A percentile compares a stretch with the other conserved stretches of the same genome.
Conservation (phyloP, 2,797 vertebrate genomes). For the Danio tinwini region DNA sequence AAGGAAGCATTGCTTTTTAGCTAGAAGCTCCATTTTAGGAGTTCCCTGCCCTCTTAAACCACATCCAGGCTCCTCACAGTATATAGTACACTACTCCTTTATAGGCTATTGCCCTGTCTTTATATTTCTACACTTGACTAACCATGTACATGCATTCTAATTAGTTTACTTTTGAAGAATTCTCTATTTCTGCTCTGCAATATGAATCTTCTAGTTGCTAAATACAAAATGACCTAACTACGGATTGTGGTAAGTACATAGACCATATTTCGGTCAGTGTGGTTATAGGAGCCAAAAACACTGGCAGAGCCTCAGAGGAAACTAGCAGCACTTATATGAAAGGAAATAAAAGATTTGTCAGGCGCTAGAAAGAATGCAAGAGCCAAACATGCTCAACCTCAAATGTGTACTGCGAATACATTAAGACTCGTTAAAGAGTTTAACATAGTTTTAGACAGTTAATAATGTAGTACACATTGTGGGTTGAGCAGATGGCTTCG, state of each 20-base stretch:
- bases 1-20: constrained; percentile 25
- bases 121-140: not conserved
- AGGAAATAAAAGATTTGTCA: constrained; percentile 22
- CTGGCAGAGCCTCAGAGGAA: constrained; percentile 6
- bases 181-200: not conserved
- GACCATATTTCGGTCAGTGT: constrained; percentile 28
- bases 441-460: constrained; percentile 22
- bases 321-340: not conserved
- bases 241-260: constrained; percentile 16
- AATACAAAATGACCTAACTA: constrained; percentile 17
- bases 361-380: not conserved
- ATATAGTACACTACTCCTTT: not conserved
- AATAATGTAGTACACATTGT: constrained; percentile 23
- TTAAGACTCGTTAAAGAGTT: constrained; percentile 35
- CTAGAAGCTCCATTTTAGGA: not conserved
- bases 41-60: constrained; percentile 3
- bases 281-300: constrained; percentile 19
- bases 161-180: constrained; percentile 10
- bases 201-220: not conserved
- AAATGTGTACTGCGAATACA: not conserved
- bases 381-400: constrained; percentile 22
- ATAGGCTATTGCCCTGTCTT: not conserved
- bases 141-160: not conserved
- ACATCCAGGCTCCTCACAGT: not conserved
- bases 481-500: constrained; percentile 29